Base-by-base conservation (phyloP, 2,888 invertebrate genomes). In the Macrophya annulata region DNA sequence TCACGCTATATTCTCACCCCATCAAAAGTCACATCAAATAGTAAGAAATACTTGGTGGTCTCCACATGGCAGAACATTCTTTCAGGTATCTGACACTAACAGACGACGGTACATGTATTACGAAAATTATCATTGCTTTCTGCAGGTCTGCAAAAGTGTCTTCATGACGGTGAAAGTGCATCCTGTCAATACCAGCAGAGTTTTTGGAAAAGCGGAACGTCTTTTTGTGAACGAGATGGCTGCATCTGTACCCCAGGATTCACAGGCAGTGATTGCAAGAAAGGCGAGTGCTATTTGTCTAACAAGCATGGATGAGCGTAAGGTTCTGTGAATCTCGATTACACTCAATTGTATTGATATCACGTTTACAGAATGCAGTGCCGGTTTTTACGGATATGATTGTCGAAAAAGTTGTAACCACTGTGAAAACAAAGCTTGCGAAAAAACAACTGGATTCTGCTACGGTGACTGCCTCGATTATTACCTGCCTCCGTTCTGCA, bases 201-300 rank as follows among this genome's bases (percentile, higher is more conserved):
- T 71, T 71, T 40, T 71, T 71, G 71, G 71, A 2, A 5, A 21
- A 37, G 4, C 0, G 71, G 71, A 40, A 17, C 8, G n/a, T 71
- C 71, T 12, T 8, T 88, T 43, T 91, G 91, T 59, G 87, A 88
- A 9, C 10, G 86, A 74, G 15, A 43, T 3, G 88, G 88, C 5
- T 91, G 91, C 59, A 88, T 86, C 4, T 91, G 91, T 82, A 79
- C 88, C 21, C 84, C 85, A 2, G 90, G 90, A 8, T 88, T 87
- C 21, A 37, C 1, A 0, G 87, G 85, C 17, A 6, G 17, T 0
- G 0, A 83, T 8, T 90, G 90, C 74, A 9, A 62, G 1, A 5
- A 5, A 4, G 17, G 3, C n/a, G 1, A 90, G 71, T 40, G 17
- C n/a, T 17, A 71, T 71, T 71, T 40, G 12, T 37, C 40, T 37